phyloP scores from a whole-genome alignment of 2,888 invertebrate genomes.

The Leptopterna dolabrata region DNA sequence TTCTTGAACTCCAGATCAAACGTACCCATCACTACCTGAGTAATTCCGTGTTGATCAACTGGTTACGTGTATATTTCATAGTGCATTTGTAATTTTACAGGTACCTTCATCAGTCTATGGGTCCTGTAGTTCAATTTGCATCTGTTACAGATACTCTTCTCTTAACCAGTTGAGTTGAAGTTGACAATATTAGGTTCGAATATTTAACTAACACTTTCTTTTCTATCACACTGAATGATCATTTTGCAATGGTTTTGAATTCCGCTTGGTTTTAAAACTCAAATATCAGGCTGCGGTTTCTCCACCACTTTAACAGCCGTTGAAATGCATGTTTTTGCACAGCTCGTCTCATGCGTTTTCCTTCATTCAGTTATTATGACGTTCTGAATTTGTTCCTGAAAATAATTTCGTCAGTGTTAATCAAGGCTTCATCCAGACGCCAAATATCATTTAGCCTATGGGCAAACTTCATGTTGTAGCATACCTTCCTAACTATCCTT shows the following conservation, averaged over 20 bases:
- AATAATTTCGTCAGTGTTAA: not conserved
- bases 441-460: not conserved
- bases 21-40: no score
- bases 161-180: not conserved
- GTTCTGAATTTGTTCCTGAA: not conserved
- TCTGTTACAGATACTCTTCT: slow-evolving; percentile 23
- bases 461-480: no score
- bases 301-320: not conserved
- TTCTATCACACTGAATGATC: not conserved
- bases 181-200: slow-evolving; percentile 23
- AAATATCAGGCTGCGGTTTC: not conserved
- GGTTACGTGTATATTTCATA: not conserved
- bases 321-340: not conserved
- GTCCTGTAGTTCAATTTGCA: slow-evolving; percentile 4
- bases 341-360: not conserved
- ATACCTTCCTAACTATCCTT: not conserved
- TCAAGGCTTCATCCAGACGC: no score
- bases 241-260: not conserved
- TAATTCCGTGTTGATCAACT: no score
- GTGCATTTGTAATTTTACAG: not conserved
- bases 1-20: no score
- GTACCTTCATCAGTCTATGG: not conserved
- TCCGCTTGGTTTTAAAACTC: not conserved
- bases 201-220: not conserved
- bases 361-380: not conserved